A percentile compares a stretch with the other conserved stretches of the same genome.
Conservation (phyloP, 2,797 vertebrate genomes). For the Eremophila alpestris region DNA sequence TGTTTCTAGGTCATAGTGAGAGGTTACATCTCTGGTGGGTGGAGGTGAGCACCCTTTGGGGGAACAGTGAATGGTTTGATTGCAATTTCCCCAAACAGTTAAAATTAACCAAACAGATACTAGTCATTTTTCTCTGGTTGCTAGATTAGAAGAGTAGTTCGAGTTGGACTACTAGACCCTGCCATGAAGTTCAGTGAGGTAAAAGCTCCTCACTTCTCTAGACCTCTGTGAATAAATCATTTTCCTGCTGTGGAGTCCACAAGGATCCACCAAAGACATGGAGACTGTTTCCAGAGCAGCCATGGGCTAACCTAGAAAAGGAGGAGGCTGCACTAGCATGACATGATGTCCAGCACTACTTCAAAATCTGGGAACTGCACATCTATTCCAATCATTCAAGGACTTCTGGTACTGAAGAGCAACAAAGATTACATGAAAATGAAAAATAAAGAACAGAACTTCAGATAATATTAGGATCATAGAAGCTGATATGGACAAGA, state of each 20-base stretch:
- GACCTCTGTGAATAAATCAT: neutral
- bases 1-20: neutral
- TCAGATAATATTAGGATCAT: neutral
- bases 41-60: neutral
- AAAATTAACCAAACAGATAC: neutral
- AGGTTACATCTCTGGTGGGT: neutral
- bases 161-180: neutral
- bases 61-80: neutral
- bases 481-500: neutral
- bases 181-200: neutral
- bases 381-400: neutral
- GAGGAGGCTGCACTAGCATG: neutral
- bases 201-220: neutral
- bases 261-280: neutral
- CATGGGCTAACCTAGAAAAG: neutral
- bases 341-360: neutral
- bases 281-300: neutral
- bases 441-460: neutral
- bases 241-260: neutral
- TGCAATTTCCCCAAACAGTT: neutral
- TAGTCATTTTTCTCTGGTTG: neutral
- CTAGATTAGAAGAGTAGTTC: neutral
- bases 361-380: neutral
- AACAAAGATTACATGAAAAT: neutral
- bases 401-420: neutral